Evolutionary conservation across 2,797 vertebrate genomes (phyloP), one percentile per base, ranked within the genome.

Genomic region (Philypnodon macrostomus): DNA sequence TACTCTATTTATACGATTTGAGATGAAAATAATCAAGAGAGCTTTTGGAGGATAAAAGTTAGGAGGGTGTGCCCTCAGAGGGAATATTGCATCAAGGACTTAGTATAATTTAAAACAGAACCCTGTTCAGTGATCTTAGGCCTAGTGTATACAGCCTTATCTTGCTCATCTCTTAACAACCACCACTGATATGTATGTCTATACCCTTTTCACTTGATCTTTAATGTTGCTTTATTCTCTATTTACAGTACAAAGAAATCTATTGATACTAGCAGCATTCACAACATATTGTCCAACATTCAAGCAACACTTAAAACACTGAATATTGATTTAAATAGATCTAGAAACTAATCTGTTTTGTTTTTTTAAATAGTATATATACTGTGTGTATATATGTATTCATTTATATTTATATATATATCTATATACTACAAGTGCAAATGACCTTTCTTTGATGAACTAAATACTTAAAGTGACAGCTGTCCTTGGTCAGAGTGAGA

Each of bases 211-310:
- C 52, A 68, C 58, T 58, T 65, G 34, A 71, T 75, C 70, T 65
- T 71, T 75, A 73, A 65, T 76, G 63, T 83, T 77, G 64, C 53
- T 66, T 68, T 67, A 79, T 54, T 75, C 62, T 85, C 63, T 81
- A 85, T 90, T 80, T 85, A 89, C 85, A 90, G 70, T 87, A 86
- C 73, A 89, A 87, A 88, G 73, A 81, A 75, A 77, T 83, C 75
- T 88, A 86, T 81, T 73, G 69, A 80, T 83, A 86, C 82, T 89
- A 90, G 88, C 88, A 89, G 87, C 89, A 88, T 88, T 90, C 85
- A 85, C 83, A 85, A 89, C 82, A 74, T 73, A 85, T 80, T 76
- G 60, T 85, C 84, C 65, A 71, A 87, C 79, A 85, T 87, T 88
- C 84, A 83, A 86, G 85, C 84, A 76, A 86, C 85, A 83, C 82